A percentile compares a stretch with the other conserved stretches of the same genome.
Evolutionary conservation across 2,113 vertebrate genomes (phyloP).

Genomic region (Callipepla californica): DNA sequence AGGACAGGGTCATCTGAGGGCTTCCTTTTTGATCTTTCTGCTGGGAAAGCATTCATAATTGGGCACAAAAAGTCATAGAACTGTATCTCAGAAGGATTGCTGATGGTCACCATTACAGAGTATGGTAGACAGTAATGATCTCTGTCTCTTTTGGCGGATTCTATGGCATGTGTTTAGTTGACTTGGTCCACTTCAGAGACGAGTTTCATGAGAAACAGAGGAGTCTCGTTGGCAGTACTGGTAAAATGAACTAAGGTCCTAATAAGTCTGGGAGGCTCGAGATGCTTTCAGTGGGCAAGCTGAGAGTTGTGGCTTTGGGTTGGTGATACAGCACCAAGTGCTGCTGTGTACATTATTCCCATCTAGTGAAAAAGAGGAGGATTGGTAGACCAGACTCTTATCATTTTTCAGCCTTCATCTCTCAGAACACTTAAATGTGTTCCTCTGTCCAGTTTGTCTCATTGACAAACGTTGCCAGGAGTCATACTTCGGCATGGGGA

Average conservation of each 20-base stretch:
- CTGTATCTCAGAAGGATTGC: neutral
- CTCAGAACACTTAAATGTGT: neutral
- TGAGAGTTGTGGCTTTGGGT: neutral
- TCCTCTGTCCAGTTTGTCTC: neutral
- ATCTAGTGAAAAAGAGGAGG: neutral
- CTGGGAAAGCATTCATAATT: neutral
- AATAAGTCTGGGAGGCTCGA: neutral
- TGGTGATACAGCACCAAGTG: neutral
- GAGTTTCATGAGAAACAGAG: neutral
- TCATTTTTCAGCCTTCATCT: constrained; percentile 1
- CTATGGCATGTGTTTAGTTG: fast-evolving
- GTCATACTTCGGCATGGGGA: neutral
- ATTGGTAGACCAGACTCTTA: constrained; percentile 10
- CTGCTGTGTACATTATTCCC: neutral
- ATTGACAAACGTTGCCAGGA: neutral
- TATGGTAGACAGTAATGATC: neutral
- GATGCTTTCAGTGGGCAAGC: neutral
- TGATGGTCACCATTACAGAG: neutral
- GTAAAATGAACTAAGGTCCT: neutral
- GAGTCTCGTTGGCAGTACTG: neutral
- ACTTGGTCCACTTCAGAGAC: neutral
- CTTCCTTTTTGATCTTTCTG: neutral
- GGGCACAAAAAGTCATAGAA: neutral
- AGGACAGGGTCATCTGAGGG: neutral
- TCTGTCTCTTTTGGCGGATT: neutral